Evolutionary conservation across 2,888 invertebrate species (phyloP), one percentile per base, ranked within the genome.

Genomic region (Cenopis cana): DNA sequence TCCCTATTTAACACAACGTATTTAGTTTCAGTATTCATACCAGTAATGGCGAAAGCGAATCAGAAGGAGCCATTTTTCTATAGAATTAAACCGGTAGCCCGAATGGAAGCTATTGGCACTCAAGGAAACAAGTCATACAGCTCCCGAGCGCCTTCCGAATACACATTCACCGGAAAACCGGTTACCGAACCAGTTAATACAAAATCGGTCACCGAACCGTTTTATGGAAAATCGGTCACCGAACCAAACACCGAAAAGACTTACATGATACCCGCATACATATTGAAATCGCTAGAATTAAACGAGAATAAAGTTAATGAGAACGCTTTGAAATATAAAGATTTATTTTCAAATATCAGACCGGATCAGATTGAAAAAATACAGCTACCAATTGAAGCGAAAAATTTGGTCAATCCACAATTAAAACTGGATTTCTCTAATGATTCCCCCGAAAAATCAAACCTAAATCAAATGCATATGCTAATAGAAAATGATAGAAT

Each of bases 21-120:
- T 59, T 59, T 59, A 20, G 29, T 62, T 62, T 14, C 62, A 62
- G 62, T 52, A 36, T 36, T 33, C 14, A 17, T 52, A 36, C 62
- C 62, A 36, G 52, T 11, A 33, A 33, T 52, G 18, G 20, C 14
- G 49, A 20, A 9, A 36, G 62, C 62, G 2, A 64, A 54, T 38
- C 64, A 52, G 4, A 36, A 38, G n/a, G 11, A 64, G 5, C 36
- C 64, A 64, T 64, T 24, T 60, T 29, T 60, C n/a, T 6, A 46
- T n/a, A 24, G 46, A 5, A 60, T 17, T n/a, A 36, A 36, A 20
- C 11, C 14, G 14, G 38, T 14, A 20, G 38, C n/a, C 4, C 20
- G 20, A 9, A 18, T 36, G 9, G 50, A 64, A 20, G 20, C 38
- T 54, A 52, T 20, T 64, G 20, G 52, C 12, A 12, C 17, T 2